Base-by-base conservation (phyloP, 1,140 invertebrate species). In the Zeugodacus cucurbitae region DNA sequence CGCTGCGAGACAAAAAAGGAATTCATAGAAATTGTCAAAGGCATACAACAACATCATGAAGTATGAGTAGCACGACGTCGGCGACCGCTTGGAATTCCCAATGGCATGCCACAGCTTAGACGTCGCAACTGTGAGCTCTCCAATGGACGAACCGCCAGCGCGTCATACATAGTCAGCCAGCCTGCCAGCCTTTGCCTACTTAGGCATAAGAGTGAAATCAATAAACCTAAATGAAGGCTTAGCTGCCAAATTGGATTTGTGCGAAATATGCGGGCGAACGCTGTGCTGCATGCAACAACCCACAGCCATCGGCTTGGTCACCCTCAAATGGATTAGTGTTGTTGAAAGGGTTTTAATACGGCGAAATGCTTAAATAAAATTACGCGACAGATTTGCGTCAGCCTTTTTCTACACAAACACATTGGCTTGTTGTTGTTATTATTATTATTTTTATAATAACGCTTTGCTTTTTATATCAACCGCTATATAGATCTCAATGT, bases 201-300 rank as follows among this genome's bases (percentile, higher is more conserved):
- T 82, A 48, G 41, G 44, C 44, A 41, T 48, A 82, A 86, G 85
- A 59, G 85, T 58, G 57, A 86, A 86, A 86, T 86, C 54, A 86
- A 86, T 86, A 86, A 86, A 86, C 85, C 54, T 34, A 58, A 86
- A 86, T 86, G 54, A 41, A 86, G 90, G 91, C 91, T 92, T 92
- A 90, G 88, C 90, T 87, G 89, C 90, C 62, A 92, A 92, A 92
- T 92, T 91, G 91, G 90, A 91, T 92, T 90, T 90, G 86, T 86
- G 78, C 86, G 88, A 88, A 89, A 89, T 82, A 54, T 82, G 74
- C 74, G 74, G 37, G 1, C 87, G 86, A 88, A 48, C 41, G 26
- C 32, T 44, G 48, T 7, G 1, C 29, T 32, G 11, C 32, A 20
- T 74, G 67, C 34, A 2, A 17, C 32, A 7, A 41, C 4, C 58